Evolutionary conservation across 1,140 invertebrate species (phyloP), one percentile per base, ranked within the genome.

Genomic region (Sinonovacula constricta): DNA sequence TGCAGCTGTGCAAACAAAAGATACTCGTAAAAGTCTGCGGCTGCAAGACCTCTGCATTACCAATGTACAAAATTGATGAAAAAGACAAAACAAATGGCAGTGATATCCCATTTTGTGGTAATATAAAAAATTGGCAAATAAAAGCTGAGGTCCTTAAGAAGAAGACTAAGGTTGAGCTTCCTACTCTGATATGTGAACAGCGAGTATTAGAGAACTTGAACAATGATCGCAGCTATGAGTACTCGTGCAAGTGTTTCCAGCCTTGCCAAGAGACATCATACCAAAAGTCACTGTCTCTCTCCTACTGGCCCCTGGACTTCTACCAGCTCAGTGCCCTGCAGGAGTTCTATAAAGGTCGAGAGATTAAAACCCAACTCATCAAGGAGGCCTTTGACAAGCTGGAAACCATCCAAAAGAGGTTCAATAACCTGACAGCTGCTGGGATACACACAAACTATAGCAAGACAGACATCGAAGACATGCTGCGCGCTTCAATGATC

Each of bases 251-350:
- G 49, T 89, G 88, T 59, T 88, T 81, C 49, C 88, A 89, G 75
- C 88, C 87, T 1, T 89, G 88, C 57, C 63, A 80, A 14, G 88
- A 89, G 66, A 88, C 85, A 5, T 80, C 83, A 26, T 89, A 88
- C 74, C 87, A 88, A 63, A 89, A 88, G 67, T 85, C 87, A 5
- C 59, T 89, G 0, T 89, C 88, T 10, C 78, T 88, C n/a, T 89
- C 88, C 24, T 89, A 89, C 76, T 89, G 87, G 87, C 88, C 88
- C 2, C 69, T 88, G 28, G 88, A 89, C 66, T 89, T 88, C 66
- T 87, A 85, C 59, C 88, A 89, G 70, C 79, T 86, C 5, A 81
- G 83, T 72, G 83, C 83, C 1, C 60, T 89, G 28, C 63, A 85
- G 33, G 49, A 82, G 30, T 85, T 87, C 62, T 86, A 84, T 56